Percentiles rank a stretch among this genome's conserved stretches.
Conservation (phyloP, 2,113 vertebrate genomes). For the Oceanodroma tethys region DNA sequence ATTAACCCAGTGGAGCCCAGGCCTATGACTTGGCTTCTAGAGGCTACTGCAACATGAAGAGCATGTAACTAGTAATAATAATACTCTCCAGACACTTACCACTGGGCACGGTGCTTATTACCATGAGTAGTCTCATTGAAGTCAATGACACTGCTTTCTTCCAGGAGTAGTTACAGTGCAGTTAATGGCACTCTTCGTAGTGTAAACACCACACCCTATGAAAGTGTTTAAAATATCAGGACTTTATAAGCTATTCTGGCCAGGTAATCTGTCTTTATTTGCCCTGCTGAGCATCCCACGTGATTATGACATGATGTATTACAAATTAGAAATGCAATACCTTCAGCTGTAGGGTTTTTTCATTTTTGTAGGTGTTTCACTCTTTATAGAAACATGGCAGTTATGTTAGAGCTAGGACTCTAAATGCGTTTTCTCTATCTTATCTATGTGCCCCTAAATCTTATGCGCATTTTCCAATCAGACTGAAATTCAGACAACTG, state of each 20-base stretch:
- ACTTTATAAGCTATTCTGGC: slow-evolving; percentile 37
- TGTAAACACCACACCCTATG: slow-evolving; percentile 45
- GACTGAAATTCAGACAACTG: not conserved
- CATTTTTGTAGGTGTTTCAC: not conserved
- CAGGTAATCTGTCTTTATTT: slow-evolving; percentile 42
- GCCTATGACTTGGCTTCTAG: not conserved
- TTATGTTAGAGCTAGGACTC: not conserved
- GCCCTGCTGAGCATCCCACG: not conserved
- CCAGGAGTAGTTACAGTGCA: slow-evolving; percentile 11
- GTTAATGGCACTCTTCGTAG: not conserved
- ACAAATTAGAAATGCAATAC: slow-evolving; percentile 11
- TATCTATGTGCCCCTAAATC: not conserved
- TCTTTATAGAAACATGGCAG: not conserved
- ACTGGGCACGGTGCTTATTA: not conserved
- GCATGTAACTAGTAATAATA: slow-evolving; percentile 2
- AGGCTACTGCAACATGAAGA: not conserved
- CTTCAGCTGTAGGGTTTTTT: not conserved
- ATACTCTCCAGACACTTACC: slow-evolving; percentile 29
- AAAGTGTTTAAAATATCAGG: slow-evolving; percentile 45
- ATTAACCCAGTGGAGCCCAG: not conserved
- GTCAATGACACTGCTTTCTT: slow-evolving; percentile 40
- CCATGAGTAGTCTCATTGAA: slow-evolving; percentile 27
- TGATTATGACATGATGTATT: slow-evolving; percentile 12
- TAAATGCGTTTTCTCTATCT: not conserved
- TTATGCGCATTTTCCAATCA: not conserved